phyloP scores from a whole-genome alignment of 2,797 vertebrate genomes.

The Thamnophis elegans region DNA sequence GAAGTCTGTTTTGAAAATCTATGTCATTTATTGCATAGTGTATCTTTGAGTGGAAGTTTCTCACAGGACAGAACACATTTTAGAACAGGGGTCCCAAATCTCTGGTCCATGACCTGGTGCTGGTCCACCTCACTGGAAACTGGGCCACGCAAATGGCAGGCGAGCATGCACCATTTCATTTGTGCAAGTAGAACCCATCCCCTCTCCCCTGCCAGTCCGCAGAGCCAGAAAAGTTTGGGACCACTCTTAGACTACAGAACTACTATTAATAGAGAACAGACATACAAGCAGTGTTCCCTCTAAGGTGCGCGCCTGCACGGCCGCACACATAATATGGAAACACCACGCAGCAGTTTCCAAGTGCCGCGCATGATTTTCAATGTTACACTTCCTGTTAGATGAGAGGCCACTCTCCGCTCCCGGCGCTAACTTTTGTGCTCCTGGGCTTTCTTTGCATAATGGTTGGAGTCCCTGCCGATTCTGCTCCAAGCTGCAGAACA shows the following conservation, averaged over 20 bases:
- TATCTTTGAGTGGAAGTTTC: conserved; percentile 19
- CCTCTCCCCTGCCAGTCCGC: accelerated
- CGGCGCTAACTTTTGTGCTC: too few species aligned
- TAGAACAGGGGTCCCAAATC: not conserved
- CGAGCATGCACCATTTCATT: not conserved
- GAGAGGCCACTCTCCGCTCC: too few species aligned
- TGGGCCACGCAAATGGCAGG: not conserved
- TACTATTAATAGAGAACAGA: conserved; percentile 29
- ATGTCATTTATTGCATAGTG: conserved; percentile 43
- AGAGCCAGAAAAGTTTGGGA: not conserved
- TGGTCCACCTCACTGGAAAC: not conserved
- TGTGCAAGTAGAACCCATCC: not conserved
- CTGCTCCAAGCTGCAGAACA: too few species aligned
- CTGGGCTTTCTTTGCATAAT: too few species aligned
- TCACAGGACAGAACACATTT: conserved; percentile 44
- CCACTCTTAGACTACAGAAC: not conserved
- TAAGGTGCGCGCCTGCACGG: too few species aligned
- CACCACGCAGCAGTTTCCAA: too few species aligned
- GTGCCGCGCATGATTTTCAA: too few species aligned
- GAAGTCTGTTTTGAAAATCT: conserved; percentile 47
- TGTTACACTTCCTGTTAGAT: too few species aligned
- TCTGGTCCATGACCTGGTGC: not conserved
- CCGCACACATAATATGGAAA: too few species aligned
- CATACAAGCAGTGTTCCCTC: too few species aligned
- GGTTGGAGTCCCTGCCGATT: too few species aligned